Evolutionary conservation across 1,140 invertebrate species (phyloP).

Genomic region (Lysiphlebus fabarum): DNA sequence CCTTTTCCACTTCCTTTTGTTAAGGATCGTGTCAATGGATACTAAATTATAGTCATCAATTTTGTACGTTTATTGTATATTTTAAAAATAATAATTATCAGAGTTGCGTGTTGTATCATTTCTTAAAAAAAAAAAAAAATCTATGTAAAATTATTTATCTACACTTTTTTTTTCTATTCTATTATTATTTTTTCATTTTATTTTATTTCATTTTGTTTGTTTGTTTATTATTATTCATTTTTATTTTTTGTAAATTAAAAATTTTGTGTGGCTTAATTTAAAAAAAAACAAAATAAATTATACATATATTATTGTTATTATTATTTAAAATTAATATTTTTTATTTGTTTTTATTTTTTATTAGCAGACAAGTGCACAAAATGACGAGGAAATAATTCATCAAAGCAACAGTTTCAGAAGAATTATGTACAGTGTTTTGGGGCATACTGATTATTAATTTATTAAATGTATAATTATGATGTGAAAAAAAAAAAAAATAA

Average conservation of each 20-base stretch:
- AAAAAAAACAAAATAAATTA: too few relatives aligned
- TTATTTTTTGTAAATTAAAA: too few relatives aligned
- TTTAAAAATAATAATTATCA: constrained; percentile 18
- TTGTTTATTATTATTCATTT: too few relatives aligned
- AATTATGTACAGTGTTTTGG: constrained; percentile 85
- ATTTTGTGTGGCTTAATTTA: too few relatives aligned
- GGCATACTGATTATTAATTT: constrained; percentile 70
- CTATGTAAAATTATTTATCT: too few relatives aligned
- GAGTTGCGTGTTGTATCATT: not conserved
- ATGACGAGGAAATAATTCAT: constrained; percentile 73
- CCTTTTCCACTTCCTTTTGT: constrained; percentile 51
- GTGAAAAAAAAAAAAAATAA: too few relatives aligned
- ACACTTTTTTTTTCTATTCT: too few relatives aligned
- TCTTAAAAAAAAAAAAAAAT: not conserved
- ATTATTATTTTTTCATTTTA: too few relatives aligned
- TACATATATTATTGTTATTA: too few relatives aligned
- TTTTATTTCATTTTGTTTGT: too few relatives aligned
- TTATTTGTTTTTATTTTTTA: constrained; percentile 8
- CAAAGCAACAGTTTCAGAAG: constrained; percentile 89
- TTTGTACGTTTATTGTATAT: constrained; percentile 35
- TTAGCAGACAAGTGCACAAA: constrained; percentile 60
- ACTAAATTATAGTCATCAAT: constrained; percentile 35
- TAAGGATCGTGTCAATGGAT: constrained; percentile 48
- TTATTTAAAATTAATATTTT: too few relatives aligned
- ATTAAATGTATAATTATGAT: constrained; percentile 18